Evolutionary conservation across 1,140 invertebrate species (phyloP), one percentile per base, ranked within the genome.

Genomic region (Eubasilissa regina): DNA sequence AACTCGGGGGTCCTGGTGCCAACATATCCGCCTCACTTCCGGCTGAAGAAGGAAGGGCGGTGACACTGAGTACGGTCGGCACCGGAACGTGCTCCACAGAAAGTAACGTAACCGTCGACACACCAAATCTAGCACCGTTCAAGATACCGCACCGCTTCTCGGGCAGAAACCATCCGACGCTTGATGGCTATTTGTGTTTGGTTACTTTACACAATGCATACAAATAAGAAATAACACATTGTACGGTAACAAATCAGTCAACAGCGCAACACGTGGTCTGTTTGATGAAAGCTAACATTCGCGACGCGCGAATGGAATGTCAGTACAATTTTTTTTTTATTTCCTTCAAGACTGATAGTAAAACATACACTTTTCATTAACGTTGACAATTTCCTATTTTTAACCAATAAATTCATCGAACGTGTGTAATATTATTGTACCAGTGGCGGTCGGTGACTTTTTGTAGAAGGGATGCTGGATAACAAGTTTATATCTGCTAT

Each of bases 51-150:
- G 25, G 62, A 43, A 43, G 35, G 35, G 43, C 13, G 62, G 62
- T 66, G 62, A 66, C 62, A 66, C 44, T 66, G 15, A 66, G 62
- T 66, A 45, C 17, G 43, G 60, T 35, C 8, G 60, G 62, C 4
- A n/a, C n/a, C n/a, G 19, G 13, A 3, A 35, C 17, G 12, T 15
- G 62, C 62, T 9, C 35, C 13, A 3, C 13, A 25, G 62, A 35
- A 66, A 66, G 62, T 66, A 17, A 66, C 35, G 12, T 35, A 35
- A 35, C 25, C 25, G 25, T 43, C 35, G 62, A 15, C 62, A 66
- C 43, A 44, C 62, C 62, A 66, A 64, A 64, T 58, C 55, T 21
- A 21, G 17, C 55, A 58, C 55, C 55, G 55, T 58, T 21, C 55
- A 58, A 56, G n/a, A 58, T 12, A 58, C 21, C 6, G 19, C n/a